phyloP scores from a whole-genome alignment of 2,888 invertebrate species.

The Encarsia formosa region DNA sequence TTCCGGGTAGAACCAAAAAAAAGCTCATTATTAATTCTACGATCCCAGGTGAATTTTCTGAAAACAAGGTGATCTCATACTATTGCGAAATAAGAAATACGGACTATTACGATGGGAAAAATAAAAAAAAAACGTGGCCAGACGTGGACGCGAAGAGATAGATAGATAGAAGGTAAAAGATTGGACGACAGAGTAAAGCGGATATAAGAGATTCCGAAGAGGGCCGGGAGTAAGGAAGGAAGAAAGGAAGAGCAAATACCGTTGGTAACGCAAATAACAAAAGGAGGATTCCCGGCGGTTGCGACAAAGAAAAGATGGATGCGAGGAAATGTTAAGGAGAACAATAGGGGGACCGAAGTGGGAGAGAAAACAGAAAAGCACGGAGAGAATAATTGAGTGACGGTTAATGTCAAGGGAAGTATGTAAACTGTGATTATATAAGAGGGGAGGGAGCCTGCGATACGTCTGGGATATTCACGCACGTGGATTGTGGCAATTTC shows the following conservation, averaged over 20 bases:
- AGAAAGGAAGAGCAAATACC: constrained; percentile 15
- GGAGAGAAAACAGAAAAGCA: constrained; percentile 12
- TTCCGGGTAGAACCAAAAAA: no score
- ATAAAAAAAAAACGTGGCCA: neutral
- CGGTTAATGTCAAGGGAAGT: constrained; percentile 22
- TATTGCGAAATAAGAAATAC: neutral
- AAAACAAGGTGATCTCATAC: no score
- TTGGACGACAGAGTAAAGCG: constrained; percentile 5
- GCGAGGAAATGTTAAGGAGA: constrained; percentile 8
- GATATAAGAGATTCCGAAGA: neutral
- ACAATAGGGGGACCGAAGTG: constrained; percentile 3
- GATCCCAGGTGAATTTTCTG: no score
- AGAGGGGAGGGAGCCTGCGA: no score
- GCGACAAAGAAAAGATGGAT: constrained; percentile 26
- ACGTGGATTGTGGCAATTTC: no score
- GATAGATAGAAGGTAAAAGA: constrained; percentile 20
- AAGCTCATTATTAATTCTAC: no score
- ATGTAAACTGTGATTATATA: constrained; percentile 23
- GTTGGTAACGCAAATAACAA: constrained; percentile 22
- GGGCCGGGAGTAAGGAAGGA: neutral
- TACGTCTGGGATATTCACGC: no score
- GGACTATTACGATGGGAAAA: neutral
- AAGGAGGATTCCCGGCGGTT: constrained; percentile 5
- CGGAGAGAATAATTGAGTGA: constrained; percentile 21
- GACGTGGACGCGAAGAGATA: neutral